These are phyloP conservation scores for Cephus pygmeus DNA, from an alignment of 2,888 invertebrate species.

Conservation along the genomic window DNA sequence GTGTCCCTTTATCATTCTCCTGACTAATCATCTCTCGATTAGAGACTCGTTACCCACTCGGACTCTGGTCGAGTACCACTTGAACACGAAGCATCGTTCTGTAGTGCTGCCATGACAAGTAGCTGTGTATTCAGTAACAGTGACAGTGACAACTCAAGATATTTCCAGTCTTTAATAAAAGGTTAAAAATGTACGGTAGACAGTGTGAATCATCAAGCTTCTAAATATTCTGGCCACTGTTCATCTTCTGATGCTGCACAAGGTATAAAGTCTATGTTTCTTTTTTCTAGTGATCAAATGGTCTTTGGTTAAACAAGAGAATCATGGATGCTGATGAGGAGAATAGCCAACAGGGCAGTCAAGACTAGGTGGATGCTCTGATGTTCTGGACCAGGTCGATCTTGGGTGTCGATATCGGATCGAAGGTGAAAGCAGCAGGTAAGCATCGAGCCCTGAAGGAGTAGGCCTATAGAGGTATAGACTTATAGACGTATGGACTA, in stretches of 20 bases:
- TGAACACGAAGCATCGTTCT: background rate
- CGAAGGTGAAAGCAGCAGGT: background rate
- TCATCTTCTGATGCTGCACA: background rate
- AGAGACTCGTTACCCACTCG: background rate
- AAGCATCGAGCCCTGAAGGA: background rate
- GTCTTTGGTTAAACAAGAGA: background rate
- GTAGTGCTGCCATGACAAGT: background rate
- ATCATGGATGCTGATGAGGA: background rate
- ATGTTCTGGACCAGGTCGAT: background rate
- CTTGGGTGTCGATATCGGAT: background rate
- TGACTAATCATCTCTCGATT: background rate
- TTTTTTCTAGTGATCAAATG: background rate
- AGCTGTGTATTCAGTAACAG: background rate
- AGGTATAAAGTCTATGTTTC: background rate
- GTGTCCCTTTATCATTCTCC: background rate
- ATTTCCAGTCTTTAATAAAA: background rate
- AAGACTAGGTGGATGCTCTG: background rate
- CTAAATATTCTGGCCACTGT: background rate
- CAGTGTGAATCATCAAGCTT: background rate
- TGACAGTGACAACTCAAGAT: background rate
- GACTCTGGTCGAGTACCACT: background rate
- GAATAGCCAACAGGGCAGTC: background rate
- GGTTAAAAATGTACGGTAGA: background rate
- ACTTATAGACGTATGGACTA: constrained; percentile 7
- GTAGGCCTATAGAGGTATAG: background rate